Percentiles rank a stretch among this genome's conserved stretches.
These are phyloP conservation scores for Temnopleurus reevesii DNA, from an alignment of 53 echinoderm and acorn worm species.

Conservation along the genomic window DNA sequence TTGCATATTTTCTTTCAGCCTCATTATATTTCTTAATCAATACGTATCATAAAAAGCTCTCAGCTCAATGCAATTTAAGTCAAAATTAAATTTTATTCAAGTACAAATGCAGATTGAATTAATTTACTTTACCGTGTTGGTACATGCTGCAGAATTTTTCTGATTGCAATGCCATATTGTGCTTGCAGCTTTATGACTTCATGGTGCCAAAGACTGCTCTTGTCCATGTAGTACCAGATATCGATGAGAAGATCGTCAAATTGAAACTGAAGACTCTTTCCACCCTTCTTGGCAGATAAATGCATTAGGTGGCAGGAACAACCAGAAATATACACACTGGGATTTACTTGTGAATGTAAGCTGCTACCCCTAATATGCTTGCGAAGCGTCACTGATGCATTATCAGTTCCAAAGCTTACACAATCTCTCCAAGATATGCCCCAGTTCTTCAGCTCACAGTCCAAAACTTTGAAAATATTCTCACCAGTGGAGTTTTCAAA, in stretches of 20 bases:
- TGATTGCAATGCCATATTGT: not conserved
- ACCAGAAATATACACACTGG: conserved; percentile 8
- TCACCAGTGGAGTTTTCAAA: not conserved
- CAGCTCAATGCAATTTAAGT: not conserved
- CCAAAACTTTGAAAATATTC: conserved; percentile 4
- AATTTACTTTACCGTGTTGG: conserved; percentile 2
- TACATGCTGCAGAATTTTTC: conserved; percentile 23
- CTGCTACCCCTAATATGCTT: not conserved
- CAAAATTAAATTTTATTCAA: not conserved
- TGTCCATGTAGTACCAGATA: not conserved
- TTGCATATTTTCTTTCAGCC: not conserved
- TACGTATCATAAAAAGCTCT: not conserved
- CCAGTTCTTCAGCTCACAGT: not conserved
- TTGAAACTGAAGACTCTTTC: conserved; percentile 25
- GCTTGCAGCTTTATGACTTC: not conserved
- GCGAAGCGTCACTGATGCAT: not conserved
- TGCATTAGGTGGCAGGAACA: conserved; percentile 19
- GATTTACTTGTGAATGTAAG: not conserved
- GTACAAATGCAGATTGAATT: no score
- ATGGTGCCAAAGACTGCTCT: not conserved
- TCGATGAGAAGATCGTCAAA: conserved; percentile 14
- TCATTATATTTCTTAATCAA: not conserved
- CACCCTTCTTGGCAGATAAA: not conserved
- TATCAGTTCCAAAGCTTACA: not conserved
- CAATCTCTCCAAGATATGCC: not conserved